Evolutionary conservation across 2,888 invertebrate genomes (phyloP), one percentile per base, ranked within the genome.

Genomic region (Colletes collaris): DNA sequence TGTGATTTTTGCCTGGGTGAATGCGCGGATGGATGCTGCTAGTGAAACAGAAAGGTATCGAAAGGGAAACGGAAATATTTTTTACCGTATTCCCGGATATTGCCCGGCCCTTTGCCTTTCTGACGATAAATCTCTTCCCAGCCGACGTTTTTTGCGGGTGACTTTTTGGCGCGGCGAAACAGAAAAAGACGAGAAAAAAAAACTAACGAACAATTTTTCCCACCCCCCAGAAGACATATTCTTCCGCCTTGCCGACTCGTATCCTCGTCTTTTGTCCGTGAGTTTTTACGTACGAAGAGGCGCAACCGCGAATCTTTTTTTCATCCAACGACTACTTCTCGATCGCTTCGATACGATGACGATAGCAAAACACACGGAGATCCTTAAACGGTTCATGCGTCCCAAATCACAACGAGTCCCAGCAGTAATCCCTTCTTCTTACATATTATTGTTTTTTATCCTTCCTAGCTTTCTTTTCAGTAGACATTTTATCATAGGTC

Each of bases 401-500:
- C 50, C 73, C 74, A 44, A 27, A 56, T 46, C 40, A 40, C 6
- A 7, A 44, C 68, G 58, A 13, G 44, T 66, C 62, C 63, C 52
- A 46, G 66, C 70, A 63, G 44, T 27, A 44, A 77, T 76, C 68
- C 53, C 53, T 67, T 80, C 72, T 86, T 76, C 78, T 87, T 84
- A 76, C 71, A 40, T 77, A 74, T 88, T 86, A 86, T 88, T 84
- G 84, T 88, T 81, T 86, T 40, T 72, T 85, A 44, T 62, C 85
- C 85, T 69, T 88, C 74, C 82, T 85, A 88, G 87, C 87, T 89
- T 88, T 89, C 85, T 89, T 88, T 90, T 90, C 87, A 79, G 90
- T 89, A 90, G 90, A 88, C 89, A 91, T 91, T 89, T 89, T 89
- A 89, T 88, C 82, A 89, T 91, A 89, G 90, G 90, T 90, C 88